Conservation (phyloP, 2,888 invertebrate genomes). For the Chaitophorus viminalis region DNA sequence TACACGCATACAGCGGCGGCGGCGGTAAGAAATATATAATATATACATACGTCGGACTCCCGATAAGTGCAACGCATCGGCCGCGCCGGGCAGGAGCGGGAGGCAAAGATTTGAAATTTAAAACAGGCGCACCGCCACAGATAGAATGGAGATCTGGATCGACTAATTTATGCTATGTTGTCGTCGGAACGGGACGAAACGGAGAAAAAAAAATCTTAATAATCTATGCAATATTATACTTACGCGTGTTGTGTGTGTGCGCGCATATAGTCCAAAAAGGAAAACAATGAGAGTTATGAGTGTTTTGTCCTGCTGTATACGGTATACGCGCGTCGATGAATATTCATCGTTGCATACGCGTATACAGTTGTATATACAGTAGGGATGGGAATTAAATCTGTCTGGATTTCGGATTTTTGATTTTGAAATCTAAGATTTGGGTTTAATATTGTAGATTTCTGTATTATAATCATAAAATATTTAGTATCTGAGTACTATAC, state of each 20-base stretch:
- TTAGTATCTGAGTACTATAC: too few species aligned
- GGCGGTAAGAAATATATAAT: too few species aligned
- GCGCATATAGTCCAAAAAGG: not conserved
- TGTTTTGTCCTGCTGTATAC: not conserved
- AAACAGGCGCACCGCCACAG: not conserved
- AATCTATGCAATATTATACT: not conserved
- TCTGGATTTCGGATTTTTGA: too few species aligned
- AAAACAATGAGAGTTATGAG: constrained; percentile 10
- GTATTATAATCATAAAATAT: too few species aligned
- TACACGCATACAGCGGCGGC: too few species aligned
- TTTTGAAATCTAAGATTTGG: too few species aligned
- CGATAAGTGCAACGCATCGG: not conserved
- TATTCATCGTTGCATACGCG: not conserved
- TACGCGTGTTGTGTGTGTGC: not conserved
- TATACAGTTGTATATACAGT: not conserved
- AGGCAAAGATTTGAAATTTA: constrained; percentile 46
- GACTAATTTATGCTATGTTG: constrained; percentile 25
- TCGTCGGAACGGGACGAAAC: not conserved
- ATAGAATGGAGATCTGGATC: not conserved
- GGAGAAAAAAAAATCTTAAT: not conserved
- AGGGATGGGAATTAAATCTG: too few species aligned
- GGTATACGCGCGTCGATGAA: not conserved
- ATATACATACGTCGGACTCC: too few species aligned
- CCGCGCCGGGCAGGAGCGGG: not conserved
- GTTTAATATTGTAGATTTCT: too few species aligned